A percentile compares a stretch with the other conserved stretches of the same genome.
Conservation (phyloP, 2,888 invertebrate genomes). For the Pollenia angustigena region DNA sequence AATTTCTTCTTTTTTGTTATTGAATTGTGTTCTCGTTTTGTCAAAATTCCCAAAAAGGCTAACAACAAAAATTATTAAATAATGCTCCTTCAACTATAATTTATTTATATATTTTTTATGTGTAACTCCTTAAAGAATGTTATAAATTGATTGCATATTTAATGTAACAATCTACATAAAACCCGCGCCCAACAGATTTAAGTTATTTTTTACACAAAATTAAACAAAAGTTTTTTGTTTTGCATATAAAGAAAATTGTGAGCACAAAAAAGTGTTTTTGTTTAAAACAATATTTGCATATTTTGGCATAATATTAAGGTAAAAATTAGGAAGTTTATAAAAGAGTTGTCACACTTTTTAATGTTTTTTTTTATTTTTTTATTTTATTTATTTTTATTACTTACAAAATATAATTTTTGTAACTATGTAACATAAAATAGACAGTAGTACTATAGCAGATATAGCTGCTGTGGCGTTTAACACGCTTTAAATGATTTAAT, state of each 20-base stretch:
- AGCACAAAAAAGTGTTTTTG: background rate
- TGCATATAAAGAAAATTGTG: background rate
- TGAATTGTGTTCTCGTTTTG: background rate
- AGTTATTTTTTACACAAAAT: background rate
- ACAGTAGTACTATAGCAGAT: no score
- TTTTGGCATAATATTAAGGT: background rate
- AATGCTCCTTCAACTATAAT: slow-evolving; percentile 33
- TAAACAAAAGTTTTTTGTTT: background rate
- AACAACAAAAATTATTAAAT: background rate
- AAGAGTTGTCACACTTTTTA: no score
- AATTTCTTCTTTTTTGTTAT: background rate
- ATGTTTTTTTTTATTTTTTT: no score
- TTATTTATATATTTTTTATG: background rate
- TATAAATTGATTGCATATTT: slow-evolving; percentile 40
- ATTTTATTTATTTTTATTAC: no score
- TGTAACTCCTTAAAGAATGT: background rate
- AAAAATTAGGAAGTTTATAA: background rate
- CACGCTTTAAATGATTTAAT: no score
- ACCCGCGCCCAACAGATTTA: slow-evolving; percentile 1
- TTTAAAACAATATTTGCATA: no score
- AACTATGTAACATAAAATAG: no score
- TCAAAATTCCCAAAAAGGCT: slow-evolving; percentile 1
- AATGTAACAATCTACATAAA: slow-evolving; percentile 17
- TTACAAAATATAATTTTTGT: no score
- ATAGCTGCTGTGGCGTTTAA: no score